A percentile compares a stretch with the other conserved stretches of the same genome.
These are phyloP conservation scores for Odontesthes bonariensis DNA, from an alignment of 2,113 vertebrate genomes.

Conservation along the genomic window DNA sequence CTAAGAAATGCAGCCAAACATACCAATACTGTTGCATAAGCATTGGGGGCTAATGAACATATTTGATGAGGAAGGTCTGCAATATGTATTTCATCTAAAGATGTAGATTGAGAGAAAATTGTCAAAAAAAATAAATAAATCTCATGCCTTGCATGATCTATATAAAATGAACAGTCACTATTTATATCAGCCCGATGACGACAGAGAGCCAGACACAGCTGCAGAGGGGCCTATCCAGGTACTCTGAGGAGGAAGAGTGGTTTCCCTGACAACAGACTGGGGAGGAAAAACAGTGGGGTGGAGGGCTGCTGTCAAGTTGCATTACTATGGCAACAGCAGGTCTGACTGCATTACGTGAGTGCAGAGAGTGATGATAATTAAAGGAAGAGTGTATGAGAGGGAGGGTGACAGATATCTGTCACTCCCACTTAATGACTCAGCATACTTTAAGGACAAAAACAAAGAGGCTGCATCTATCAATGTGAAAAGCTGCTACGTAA, in stretches of 20 bases:
- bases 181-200: constrained; percentile 44
- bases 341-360: constrained; percentile 24
- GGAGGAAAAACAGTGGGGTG: constrained; percentile 22
- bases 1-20: constrained; percentile 1
- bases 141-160: background rate
- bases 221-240: constrained; percentile 31
- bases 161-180: constrained; percentile 23
- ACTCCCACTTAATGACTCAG: constrained; percentile 45
- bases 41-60: background rate
- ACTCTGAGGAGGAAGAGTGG: constrained; percentile 37
- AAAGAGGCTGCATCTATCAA: background rate
- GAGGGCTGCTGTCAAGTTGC: constrained; percentile 42
- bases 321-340: constrained; percentile 56
- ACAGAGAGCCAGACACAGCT: constrained; percentile 43
- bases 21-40: background rate
- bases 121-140: background rate
- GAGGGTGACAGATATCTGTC: constrained; percentile 15
- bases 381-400: constrained; percentile 11
- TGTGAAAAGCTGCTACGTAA: constrained; percentile 5
- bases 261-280: constrained; percentile 62
- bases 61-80: background rate
- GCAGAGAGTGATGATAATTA: constrained; percentile 21
- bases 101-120: background rate
- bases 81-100: background rate
- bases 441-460: constrained; percentile 16